A percentile compares a stretch with the other conserved stretches of the same genome.
These are phyloP conservation scores for Tinamus major DNA, from an alignment of 2,797 vertebrate genomes.

Conservation along the genomic window DNA sequence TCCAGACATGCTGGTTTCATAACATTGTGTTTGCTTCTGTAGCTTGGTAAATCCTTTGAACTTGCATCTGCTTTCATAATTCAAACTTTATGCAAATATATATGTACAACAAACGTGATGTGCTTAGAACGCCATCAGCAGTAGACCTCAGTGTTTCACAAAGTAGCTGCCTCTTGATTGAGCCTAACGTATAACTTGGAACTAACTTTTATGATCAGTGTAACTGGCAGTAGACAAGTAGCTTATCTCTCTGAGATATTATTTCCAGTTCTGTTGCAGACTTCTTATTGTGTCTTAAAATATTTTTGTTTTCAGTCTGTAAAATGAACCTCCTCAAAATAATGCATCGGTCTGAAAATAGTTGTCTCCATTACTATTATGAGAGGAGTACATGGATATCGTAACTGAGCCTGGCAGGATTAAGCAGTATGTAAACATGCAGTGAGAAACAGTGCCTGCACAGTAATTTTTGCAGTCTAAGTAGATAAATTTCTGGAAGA, in stretches of 20 bases:
- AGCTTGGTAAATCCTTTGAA: neutral
- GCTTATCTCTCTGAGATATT: neutral
- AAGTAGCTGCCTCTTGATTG: neutral
- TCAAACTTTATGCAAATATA: neutral
- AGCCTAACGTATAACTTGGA: neutral
- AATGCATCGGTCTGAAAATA: slow-evolving; percentile 47
- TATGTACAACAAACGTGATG: neutral
- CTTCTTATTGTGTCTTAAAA: neutral
- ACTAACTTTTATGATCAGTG: neutral
- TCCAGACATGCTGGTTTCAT: neutral
- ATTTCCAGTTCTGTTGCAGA: neutral
- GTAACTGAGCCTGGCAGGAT: slow-evolving; percentile 38
- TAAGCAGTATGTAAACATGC: slow-evolving; percentile 39
- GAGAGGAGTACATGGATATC: slow-evolving; percentile 15
- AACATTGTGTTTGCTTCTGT: neutral
- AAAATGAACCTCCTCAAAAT: slow-evolving; percentile 46
- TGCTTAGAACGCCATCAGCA: neutral
- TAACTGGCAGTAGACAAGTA: neutral
- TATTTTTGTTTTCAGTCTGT: slow-evolving; percentile 7
- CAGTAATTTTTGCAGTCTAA: slow-evolving; percentile 43
- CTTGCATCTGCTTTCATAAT: neutral
- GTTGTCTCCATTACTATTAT: slow-evolving; percentile 39
- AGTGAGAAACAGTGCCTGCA: slow-evolving; percentile 33
- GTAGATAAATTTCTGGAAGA: slow-evolving; percentile 31
- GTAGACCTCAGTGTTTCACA: neutral